phyloP scores from a whole-genome alignment of 2,113 vertebrate genomes.

The Callaeas wilsoni region DNA sequence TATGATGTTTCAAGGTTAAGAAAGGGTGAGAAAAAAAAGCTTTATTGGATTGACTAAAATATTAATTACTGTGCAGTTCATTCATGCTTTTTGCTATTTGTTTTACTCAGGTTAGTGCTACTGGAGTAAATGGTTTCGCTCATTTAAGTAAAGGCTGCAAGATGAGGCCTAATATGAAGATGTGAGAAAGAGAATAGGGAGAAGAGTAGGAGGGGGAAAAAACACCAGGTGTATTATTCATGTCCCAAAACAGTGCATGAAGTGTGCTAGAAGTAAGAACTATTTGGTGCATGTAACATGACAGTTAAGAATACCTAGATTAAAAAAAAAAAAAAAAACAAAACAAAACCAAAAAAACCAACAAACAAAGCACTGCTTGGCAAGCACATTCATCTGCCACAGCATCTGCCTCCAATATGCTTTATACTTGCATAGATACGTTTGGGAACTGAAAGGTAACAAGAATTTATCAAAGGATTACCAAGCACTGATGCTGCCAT shows the following conservation, averaged over 20 bases:
- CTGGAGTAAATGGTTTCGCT: neutral
- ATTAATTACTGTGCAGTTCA: neutral
- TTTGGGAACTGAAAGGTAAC: conserved; percentile 47
- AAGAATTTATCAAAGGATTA: conserved; percentile 54
- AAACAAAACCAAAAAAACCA: neutral
- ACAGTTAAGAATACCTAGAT: neutral
- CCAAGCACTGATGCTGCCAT: neutral
- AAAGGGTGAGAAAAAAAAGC: neutral
- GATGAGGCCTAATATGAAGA: neutral
- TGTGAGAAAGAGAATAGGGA: neutral
- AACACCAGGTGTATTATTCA: neutral
- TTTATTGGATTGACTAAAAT: neutral
- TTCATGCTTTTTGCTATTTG: neutral
- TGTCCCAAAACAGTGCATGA: neutral
- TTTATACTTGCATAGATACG: neutral
- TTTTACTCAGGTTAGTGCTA: neutral
- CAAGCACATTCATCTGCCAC: neutral
- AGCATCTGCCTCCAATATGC: conserved; percentile 34
- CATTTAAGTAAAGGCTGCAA: neutral
- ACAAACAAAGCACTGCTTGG: conserved; percentile 2
- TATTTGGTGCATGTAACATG: neutral
- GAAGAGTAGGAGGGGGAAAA: neutral
- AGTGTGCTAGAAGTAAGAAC: neutral
- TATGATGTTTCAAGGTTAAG: neutral
- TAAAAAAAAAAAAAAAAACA: neutral